Base-by-base conservation (phyloP, 2,888 invertebrate genomes). In the Cephonodes hylas region DNA sequence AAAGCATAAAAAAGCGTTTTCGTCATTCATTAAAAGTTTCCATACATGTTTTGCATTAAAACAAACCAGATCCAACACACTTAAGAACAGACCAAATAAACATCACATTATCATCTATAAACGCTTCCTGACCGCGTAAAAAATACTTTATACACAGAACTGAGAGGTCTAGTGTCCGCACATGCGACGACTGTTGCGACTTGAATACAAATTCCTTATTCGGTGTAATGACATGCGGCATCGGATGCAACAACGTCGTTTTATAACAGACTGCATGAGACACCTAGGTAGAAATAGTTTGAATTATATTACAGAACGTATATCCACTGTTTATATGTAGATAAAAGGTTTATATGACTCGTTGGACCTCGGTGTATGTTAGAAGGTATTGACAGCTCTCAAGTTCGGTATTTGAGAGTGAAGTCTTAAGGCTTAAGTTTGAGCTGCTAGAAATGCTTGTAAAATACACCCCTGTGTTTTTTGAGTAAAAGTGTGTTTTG, bases 191-290 rank as follows among this genome's bases (percentile, higher is more conserved):
- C 42, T 66, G n/a, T 60, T 66, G 69, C 65, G 63, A 61, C 69
- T 69, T 58, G 80, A 76, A 80, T 80, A 80, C 76, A 80, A 80
- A 80, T 80, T 77, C 66, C 67, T 69, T 66, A 74, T 77, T 77
- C 64, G 63, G 64, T 62, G 69, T 75, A 78, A 80, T 77, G 73
- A 67, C 65, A 65, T 63, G 60, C 56, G 56, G 56, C 57, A 34
- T 57, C 56, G 45, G 42, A 53, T 53, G 23, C 34, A 59, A 46
- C 31, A 58, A 58, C 18, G 42, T 27, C 58, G 18, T 42, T 58
- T 53, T 18, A 53, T 53, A 53, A 53, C 53, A 22, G 45, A 53
- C 53, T 20, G 20, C 18, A 27, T 31, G 25, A 15, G 53, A 53
- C 31, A 27, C 31, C 53, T 48, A 15, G 10, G 15, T 45, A 13